Conservation (phyloP, 2,113 vertebrate species). For the Noturus placidus region DNA sequence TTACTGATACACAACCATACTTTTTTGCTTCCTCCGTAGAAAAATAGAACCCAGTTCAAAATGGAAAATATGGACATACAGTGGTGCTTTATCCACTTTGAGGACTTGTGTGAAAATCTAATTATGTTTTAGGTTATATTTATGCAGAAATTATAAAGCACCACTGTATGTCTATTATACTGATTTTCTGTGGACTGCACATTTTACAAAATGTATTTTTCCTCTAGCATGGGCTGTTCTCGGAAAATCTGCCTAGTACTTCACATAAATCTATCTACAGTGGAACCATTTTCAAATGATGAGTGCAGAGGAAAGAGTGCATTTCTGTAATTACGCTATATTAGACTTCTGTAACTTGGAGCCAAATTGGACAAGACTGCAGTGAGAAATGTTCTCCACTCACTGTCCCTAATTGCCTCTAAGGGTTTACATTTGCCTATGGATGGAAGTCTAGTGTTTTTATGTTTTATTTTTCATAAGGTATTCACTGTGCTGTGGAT, state of each 20-base stretch:
- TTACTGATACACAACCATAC: neutral
- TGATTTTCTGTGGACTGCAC: neutral
- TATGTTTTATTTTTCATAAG: constrained; percentile 33
- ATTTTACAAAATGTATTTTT: constrained; percentile 2
- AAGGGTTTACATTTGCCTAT: constrained; percentile 59
- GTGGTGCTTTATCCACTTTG: no score
- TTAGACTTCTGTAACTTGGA: constrained; percentile 59
- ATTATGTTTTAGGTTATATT: no score
- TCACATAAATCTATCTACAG: constrained; percentile 41
- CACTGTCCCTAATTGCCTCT: constrained; percentile 69
- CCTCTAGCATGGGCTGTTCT: neutral
- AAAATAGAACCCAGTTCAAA: neutral
- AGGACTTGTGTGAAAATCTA: no score
- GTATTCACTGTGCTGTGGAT: constrained; percentile 36
- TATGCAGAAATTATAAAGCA: no score
- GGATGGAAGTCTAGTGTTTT: constrained; percentile 43
- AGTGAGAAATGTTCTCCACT: constrained; percentile 59
- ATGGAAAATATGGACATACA: no score
- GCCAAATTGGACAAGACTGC: constrained; percentile 62
- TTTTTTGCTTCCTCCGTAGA: neutral
- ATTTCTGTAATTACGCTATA: constrained; percentile 64
- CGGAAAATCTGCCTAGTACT: constrained; percentile 21
- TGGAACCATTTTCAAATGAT: constrained; percentile 43
- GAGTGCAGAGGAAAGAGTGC: constrained; percentile 55
- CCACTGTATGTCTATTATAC: neutral